Base-by-base conservation (phyloP, 2,113 vertebrate genomes). In the Poicephalus gulielmi region DNA sequence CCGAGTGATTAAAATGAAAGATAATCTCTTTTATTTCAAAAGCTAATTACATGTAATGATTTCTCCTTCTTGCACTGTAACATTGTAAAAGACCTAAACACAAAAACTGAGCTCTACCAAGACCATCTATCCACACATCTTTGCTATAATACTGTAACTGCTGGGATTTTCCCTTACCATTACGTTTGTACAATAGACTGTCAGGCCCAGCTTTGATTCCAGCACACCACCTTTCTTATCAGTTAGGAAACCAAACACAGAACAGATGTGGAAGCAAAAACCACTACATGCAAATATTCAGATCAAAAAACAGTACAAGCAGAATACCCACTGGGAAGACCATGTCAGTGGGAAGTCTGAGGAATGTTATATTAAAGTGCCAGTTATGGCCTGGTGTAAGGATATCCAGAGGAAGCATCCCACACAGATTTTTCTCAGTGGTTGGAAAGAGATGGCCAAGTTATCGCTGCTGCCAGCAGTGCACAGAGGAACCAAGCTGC, bases 191-290 rank as follows among this genome's bases (percentile, higher is more conserved):
- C 52, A 74, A 80, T 3, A 47, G 63, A 55, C 67, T 57, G 50
- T 20, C 55, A 66, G n/a, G 39, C 27, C 83, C 18, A 67, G 80
- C 83, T 93, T 88, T 88, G 77, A 92, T 88, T 94, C 57, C 66
- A 81, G 76, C 71, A 53, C 15, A 63, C 53, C 69, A 63, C 73
- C 43, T 86, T 78, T 84, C 90, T 83, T 52, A 89, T 81, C 59
- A 55, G 30, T 77, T 63, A 3, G 6, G 74, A 93, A 92, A 88
- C 41, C 50, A 94, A 94, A 88, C 11, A 43, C 57, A 55, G 59
- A 96, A 85, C 90, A 94, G 85, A 90, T 91, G 87, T 83, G 70
- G 79, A 92, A 92, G 85, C 67, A 85, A 73, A 87, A 68, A 43
- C 25, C 47, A 41, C 82, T 47, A 8, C 14, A 64, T 46, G 59